Evolutionary conservation across 2,797 vertebrate genomes (phyloP).

Genomic region (Anguilla megastoma): DNA sequence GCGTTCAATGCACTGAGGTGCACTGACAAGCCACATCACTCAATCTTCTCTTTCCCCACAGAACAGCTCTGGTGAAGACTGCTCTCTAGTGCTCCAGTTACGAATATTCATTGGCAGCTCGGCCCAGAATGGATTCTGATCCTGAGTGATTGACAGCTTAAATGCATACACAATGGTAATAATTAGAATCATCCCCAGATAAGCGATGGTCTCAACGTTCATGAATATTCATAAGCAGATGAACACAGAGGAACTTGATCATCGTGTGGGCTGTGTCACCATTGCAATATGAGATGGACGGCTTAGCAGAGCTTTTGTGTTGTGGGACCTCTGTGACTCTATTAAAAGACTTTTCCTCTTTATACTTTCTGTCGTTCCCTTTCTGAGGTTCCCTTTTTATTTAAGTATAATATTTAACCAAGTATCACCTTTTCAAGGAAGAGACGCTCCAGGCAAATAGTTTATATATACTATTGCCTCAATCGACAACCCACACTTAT

Average conservation of each 20-base stretch:
- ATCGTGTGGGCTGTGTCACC: background rate
- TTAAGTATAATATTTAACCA: background rate
- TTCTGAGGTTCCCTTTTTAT: background rate
- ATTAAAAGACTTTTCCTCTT: background rate
- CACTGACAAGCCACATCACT: background rate
- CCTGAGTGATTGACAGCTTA: conserved; percentile 12
- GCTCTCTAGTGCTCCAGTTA: conserved; percentile 6
- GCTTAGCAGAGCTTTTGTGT: background rate
- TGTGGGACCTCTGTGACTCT: background rate
- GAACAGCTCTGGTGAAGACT: background rate
- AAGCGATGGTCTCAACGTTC: background rate
- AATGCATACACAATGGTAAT: conserved; percentile 10
- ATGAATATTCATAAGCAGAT: background rate
- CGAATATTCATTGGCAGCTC: conserved; percentile 15
- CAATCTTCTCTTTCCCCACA: background rate
- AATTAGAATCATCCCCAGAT: conserved; percentile 7
- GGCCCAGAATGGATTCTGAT: conserved; percentile 10
- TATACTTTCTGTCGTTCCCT: background rate
- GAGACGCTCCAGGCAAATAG: background rate
- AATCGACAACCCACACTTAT: background rate
- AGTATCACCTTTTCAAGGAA: background rate
- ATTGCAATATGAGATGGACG: background rate
- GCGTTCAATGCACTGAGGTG: background rate
- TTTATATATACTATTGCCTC: background rate
- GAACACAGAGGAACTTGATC: background rate